phyloP scores from a whole-genome alignment of 2,888 invertebrate species.

The Ochropacha duplaris region DNA sequence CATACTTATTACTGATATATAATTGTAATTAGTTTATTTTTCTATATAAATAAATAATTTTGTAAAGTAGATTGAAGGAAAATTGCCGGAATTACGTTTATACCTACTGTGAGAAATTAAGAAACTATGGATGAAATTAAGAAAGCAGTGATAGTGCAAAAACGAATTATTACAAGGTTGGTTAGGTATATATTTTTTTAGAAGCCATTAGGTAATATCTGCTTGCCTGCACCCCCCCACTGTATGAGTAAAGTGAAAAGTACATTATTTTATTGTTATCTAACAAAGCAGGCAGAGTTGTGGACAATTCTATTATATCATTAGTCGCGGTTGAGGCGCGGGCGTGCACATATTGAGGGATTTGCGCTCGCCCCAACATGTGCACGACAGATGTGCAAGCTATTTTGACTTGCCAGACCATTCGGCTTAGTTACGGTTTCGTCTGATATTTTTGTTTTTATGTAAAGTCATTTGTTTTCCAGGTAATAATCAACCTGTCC shows the following conservation, averaged over 20 bases:
- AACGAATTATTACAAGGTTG: too few species aligned
- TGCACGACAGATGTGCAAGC: conserved; percentile 46
- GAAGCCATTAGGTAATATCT: too few species aligned
- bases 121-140: too few species aligned
- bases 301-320: conserved; percentile 8
- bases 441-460: conserved; percentile 16
- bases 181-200: too few species aligned
- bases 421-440: conserved; percentile 21
- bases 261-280: not conserved
- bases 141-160: too few species aligned
- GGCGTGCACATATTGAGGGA: conserved; percentile 9
- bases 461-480: not conserved
- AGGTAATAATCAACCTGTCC: too few species aligned
- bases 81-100: too few species aligned
- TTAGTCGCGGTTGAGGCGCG: conserved; percentile 8
- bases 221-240: not conserved
- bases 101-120: too few species aligned
- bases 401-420: conserved; percentile 26
- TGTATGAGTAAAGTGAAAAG: conserved; percentile 4
- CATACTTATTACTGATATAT: too few species aligned
- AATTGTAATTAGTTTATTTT: too few species aligned
- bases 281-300: not conserved
- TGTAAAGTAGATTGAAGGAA: too few species aligned
- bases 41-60: too few species aligned
- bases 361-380: conserved; percentile 33